Conservation (phyloP, 2,797 vertebrate genomes). For the Pangasius mekongensis region DNA sequence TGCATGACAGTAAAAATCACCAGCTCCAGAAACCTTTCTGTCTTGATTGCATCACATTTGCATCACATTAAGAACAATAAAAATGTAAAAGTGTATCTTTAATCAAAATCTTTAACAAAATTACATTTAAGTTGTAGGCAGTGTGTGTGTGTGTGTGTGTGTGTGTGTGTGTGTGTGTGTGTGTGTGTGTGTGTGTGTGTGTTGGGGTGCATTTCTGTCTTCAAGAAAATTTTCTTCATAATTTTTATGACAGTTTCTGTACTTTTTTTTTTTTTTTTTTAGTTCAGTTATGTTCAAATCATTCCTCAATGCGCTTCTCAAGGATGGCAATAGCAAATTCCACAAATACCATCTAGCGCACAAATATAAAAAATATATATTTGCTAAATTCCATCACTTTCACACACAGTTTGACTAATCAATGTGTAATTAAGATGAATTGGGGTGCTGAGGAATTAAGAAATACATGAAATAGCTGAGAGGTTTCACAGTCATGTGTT, state of each 20-base stretch:
- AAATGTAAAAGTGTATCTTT: background rate
- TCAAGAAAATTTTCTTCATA: background rate
- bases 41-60: background rate
- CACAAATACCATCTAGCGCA: background rate
- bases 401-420: background rate
- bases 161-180: background rate
- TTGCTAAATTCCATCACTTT: background rate
- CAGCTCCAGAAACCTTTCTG: background rate
- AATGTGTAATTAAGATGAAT: background rate
- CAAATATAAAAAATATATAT: background rate
- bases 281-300: background rate
- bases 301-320: background rate
- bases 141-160: background rate
- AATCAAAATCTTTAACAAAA: background rate
- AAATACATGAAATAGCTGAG: slow-evolving; percentile 6
- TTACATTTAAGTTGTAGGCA: background rate
- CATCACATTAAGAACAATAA: background rate
- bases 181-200: background rate
- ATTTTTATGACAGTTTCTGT: background rate
- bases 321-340: background rate
- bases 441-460: background rate
- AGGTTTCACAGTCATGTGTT: background rate
- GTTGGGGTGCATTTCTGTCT: background rate
- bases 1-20: background rate
- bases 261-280: background rate